Percentiles rank a stretch among this genome's conserved stretches.
Evolutionary conservation across 1,140 invertebrate species (phyloP).

Genomic region (Bombus soroeensis): DNA sequence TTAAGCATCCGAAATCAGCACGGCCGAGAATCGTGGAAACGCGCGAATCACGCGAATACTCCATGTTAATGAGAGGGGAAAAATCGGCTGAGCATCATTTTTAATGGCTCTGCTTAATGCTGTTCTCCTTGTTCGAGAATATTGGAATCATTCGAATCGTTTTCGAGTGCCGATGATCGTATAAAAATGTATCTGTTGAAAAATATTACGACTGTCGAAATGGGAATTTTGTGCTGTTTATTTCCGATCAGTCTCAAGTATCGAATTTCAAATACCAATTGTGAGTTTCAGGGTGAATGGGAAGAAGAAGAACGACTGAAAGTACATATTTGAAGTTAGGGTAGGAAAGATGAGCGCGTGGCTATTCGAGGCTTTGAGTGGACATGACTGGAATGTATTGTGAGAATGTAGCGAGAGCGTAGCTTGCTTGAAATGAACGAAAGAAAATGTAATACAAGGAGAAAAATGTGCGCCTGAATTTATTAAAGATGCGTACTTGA

Average conservation of each 20-base stretch:
- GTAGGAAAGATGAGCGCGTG: neutral
- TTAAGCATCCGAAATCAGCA: conserved; percentile 24
- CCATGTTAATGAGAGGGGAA: neutral
- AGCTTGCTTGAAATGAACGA: neutral
- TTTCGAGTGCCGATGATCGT: too few relatives aligned
- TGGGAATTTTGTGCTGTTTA: neutral
- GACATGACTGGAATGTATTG: neutral
- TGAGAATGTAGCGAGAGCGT: neutral
- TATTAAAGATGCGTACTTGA: neutral
- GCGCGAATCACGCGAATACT: neutral
- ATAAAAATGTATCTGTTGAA: neutral
- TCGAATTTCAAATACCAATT: neutral
- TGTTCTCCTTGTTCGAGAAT: neutral
- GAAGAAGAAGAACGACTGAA: too few relatives aligned
- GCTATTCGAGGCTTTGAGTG: neutral
- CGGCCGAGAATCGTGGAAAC: neutral
- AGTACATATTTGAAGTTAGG: neutral
- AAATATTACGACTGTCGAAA: neutral
- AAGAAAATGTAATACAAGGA: neutral
- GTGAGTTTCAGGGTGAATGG: neutral
- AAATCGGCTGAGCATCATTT: conserved; percentile 5
- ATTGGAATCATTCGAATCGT: neutral
- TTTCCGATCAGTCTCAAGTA: neutral
- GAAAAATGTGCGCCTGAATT: neutral
- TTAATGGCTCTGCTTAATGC: neutral